phyloP scores from a whole-genome alignment of 2,888 invertebrate species.

The Willowsia nigromaculata region DNA sequence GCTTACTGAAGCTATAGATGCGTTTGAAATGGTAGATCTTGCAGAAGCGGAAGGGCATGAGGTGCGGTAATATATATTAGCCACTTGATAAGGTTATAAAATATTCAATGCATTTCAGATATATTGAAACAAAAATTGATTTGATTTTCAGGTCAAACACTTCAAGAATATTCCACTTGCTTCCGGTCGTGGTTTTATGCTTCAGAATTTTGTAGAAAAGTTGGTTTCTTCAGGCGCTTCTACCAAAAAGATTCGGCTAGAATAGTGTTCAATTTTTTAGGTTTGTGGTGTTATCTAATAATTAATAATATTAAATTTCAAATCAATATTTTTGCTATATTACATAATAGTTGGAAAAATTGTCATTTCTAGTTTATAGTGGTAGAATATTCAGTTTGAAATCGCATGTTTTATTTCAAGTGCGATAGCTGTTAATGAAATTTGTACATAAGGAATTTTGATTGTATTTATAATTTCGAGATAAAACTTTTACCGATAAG shows the following conservation, averaged over 20 bases:
- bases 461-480: too few relatives aligned
- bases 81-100: background rate
- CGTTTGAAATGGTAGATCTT: slow-evolving; percentile 41
- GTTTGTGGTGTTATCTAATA: slow-evolving; percentile 28
- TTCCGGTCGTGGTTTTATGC: background rate
- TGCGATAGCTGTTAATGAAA: too few relatives aligned
- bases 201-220: background rate
- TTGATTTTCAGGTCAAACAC: background rate
- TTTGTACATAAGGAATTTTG: too few relatives aligned
- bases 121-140: too few relatives aligned
- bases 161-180: background rate
- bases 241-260: background rate
- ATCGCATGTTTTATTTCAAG: too few relatives aligned
- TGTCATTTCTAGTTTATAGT: too few relatives aligned
- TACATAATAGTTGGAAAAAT: too few relatives aligned
- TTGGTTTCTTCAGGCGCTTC: background rate
- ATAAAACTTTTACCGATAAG: too few relatives aligned
- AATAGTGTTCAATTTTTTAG: background rate
- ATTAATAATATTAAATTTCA: too few relatives aligned
- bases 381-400: too few relatives aligned
- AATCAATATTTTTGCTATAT: too few relatives aligned
- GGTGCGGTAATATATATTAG: background rate
- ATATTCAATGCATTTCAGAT: background rate
- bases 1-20: slow-evolving; percentile 20
- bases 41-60: slow-evolving; percentile 56